These are phyloP conservation scores for Drosophila truncata DNA, from an alignment of 1,140 invertebrate genomes.

Conservation along the genomic window DNA sequence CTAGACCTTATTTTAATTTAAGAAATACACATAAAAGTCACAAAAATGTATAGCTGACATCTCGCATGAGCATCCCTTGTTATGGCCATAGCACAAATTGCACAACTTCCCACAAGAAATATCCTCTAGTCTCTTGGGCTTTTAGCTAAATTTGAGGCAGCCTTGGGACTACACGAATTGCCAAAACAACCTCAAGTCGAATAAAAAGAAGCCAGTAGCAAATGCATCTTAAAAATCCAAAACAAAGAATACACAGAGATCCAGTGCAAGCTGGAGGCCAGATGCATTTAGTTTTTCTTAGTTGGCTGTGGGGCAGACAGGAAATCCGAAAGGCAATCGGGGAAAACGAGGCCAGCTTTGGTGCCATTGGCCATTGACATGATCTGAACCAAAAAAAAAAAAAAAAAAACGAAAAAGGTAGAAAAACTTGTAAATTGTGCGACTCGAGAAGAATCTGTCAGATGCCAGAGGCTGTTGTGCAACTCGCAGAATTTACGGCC, in stretches of 20 bases:
- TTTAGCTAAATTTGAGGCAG: conserved; percentile 22
- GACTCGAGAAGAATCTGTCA: conserved; percentile 45
- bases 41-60: conserved; percentile 19
- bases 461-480: conserved; percentile 61
- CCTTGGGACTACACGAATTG: conserved; percentile 66
- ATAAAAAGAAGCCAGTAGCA: conserved; percentile 27
- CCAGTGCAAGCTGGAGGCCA: conserved; percentile 31
- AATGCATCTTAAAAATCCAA: conserved; percentile 18
- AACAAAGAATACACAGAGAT: conserved; percentile 37
- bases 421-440: conserved; percentile 35
- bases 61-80: conserved; percentile 48
- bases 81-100: conserved; percentile 51
- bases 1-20: not conserved
- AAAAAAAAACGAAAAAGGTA: conserved; percentile 21
- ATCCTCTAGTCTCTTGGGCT: conserved; percentile 22
- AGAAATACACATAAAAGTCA: not conserved
- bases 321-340: conserved; percentile 64
- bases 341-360: conserved; percentile 63
- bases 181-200: conserved; percentile 43
- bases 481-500: conserved; percentile 73
- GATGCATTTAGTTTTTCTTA: conserved; percentile 34
- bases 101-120: conserved; percentile 48
- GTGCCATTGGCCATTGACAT: conserved; percentile 76
- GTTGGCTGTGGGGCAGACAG: conserved; percentile 43
- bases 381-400: conserved; percentile 23